phyloP scores from a whole-genome alignment of 2,888 invertebrate species.

The Aromia moschata region DNA sequence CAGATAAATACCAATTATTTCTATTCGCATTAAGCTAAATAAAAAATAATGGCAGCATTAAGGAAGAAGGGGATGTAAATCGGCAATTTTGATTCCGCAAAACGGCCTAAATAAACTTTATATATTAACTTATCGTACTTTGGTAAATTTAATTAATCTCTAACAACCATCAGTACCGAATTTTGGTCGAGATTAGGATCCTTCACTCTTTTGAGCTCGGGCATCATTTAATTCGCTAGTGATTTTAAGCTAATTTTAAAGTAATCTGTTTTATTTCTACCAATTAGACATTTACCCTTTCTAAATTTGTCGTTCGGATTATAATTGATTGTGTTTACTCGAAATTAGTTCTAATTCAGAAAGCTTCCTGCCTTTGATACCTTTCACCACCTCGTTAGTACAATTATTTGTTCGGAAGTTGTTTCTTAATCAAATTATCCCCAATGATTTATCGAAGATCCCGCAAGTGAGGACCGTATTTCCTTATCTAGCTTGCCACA shows the following conservation, averaged over 20 bases:
- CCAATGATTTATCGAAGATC: conserved; percentile 3
- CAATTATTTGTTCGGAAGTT: conserved; percentile 16
- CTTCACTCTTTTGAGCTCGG: not conserved
- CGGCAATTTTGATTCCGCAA: not conserved
- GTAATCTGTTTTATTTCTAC: conserved; percentile 23
- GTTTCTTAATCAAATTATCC: conserved; percentile 14
- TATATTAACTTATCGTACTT: conserved; percentile 1
- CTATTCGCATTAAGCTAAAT: too few species aligned
- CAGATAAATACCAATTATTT: too few species aligned
- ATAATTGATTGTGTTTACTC: conserved; percentile 32
- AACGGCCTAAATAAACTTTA: conserved; percentile 1
- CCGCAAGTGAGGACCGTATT: not conserved
- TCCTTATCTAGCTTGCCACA: not conserved
- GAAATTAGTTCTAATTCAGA: conserved; percentile 20
- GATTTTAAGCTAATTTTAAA: conserved; percentile 21
- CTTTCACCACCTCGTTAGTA: conserved; percentile 19
- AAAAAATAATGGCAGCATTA: too few species aligned
- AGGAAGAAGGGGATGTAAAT: too few species aligned
- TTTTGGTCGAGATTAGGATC: conserved; percentile 1
- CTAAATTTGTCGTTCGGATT: conserved; percentile 27
- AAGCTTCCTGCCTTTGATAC: conserved; percentile 8
- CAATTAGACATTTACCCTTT: conserved; percentile 20
- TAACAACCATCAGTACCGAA: conserved; percentile 1
- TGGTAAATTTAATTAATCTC: conserved; percentile 13
- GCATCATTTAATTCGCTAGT: not conserved